Conservation (phyloP, 2,888 invertebrate species). For the Deilephila elpenor region DNA sequence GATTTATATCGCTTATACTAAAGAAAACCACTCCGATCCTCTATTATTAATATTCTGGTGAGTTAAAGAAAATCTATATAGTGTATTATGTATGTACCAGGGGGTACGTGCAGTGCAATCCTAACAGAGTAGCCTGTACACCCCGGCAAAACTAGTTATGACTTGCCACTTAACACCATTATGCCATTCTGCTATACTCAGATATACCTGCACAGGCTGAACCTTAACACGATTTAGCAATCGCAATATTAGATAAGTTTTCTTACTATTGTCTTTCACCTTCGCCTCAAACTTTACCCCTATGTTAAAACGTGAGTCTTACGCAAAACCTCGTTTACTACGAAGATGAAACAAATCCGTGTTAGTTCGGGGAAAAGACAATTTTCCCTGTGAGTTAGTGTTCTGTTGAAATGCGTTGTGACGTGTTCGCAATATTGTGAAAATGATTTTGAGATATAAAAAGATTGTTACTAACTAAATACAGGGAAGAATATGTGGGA, state of each 20-base stretch:
- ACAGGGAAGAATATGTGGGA: not conserved
- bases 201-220: too few species aligned
- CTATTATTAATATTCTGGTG: too few species aligned
- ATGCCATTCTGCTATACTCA: too few species aligned
- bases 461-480: slow-evolving; percentile 18
- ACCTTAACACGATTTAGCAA: not conserved
- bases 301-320: not conserved
- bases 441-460: not conserved
- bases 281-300: not conserved
- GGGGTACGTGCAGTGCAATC: too few species aligned
- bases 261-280: not conserved
- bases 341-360: slow-evolving; percentile 7
- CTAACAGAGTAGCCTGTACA: too few species aligned
- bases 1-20: too few species aligned
- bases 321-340: not conserved
- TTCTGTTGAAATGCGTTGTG: slow-evolving; percentile 5
- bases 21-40: too few species aligned
- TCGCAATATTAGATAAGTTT: not conserved
- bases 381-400: slow-evolving; percentile 7
- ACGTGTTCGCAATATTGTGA: not conserved
- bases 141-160: too few species aligned
- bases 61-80: too few species aligned
- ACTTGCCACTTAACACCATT: too few species aligned
- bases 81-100: too few species aligned
- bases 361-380: not conserved